Evolutionary conservation across 2,888 invertebrate species (phyloP).

Genomic region (Gymnoscelis rufifasciata): DNA sequence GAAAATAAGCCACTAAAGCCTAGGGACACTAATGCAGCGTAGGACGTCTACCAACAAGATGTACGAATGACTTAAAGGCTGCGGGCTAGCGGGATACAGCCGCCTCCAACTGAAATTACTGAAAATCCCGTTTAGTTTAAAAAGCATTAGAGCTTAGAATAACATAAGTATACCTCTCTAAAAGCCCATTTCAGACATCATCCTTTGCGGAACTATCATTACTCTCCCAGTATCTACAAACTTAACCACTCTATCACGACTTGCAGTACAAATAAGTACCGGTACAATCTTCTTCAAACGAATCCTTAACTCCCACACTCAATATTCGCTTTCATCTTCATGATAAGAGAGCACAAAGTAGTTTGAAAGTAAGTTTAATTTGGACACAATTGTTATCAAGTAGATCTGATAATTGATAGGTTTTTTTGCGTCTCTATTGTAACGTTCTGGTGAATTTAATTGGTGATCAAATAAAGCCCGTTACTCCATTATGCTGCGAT

Average conservation of each 20-base stretch:
- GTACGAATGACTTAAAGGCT: no score
- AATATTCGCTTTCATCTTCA: constrained; percentile 5
- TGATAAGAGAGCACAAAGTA: constrained; percentile 2
- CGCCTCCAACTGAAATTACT: no score
- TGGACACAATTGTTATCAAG: constrained; percentile 20
- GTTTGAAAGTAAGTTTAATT: neutral
- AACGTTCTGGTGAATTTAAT: constrained; percentile 46
- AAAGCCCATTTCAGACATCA: no score
- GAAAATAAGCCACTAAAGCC: no score
- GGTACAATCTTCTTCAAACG: constrained; percentile 21
- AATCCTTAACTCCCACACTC: neutral
- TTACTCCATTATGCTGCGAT: constrained; percentile 51
- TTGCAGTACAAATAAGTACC: constrained; percentile 25
- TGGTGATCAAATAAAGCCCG: constrained; percentile 54
- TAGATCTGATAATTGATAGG: constrained; percentile 47
- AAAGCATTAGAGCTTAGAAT: no score
- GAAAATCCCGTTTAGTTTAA: no score
- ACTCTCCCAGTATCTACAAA: neutral
- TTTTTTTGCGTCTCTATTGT: constrained; percentile 44
- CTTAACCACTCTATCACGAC: constrained; percentile 5
- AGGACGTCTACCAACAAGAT: no score
- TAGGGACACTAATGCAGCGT: no score
- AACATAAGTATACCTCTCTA: no score
- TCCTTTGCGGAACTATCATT: neutral
- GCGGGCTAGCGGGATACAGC: no score